Evolutionary conservation across 2,113 vertebrate species (phyloP).

Genomic region (Burhinus oedicnemus): DNA sequence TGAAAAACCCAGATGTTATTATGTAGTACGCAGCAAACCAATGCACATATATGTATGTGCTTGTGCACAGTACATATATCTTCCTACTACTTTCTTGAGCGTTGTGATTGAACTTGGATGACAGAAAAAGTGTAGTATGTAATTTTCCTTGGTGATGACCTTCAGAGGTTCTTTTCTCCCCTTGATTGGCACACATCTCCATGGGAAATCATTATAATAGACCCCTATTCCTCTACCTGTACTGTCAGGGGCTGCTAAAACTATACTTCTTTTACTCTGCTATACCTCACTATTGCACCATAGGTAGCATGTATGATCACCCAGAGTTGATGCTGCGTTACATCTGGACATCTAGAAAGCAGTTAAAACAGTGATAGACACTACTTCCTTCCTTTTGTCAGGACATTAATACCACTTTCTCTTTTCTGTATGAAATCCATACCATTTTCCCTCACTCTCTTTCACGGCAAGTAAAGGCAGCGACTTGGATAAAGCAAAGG

Average conservation of each 20-base stretch:
- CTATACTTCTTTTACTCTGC: background rate
- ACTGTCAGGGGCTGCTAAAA: constrained; percentile 27
- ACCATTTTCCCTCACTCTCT: background rate
- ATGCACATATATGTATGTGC: background rate
- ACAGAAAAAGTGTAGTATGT: background rate
- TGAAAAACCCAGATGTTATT: constrained; percentile 11
- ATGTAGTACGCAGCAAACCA: background rate
- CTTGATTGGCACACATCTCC: background rate
- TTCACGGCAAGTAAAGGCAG: background rate
- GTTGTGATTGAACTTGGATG: background rate
- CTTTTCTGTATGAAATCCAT: background rate
- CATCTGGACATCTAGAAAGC: background rate
- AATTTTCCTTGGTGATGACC: constrained; percentile 13
- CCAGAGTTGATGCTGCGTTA: background rate
- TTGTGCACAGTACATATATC: background rate
- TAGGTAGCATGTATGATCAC: background rate
- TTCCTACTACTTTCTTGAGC: constrained; percentile 15
- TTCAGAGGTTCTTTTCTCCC: background rate
- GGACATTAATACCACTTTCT: background rate
- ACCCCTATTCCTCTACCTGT: constrained; percentile 5
- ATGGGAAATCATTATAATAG: constrained; percentile 45
- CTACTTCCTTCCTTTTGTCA: background rate
- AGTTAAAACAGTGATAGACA: background rate
- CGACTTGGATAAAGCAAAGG: background rate
- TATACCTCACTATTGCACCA: background rate